A percentile compares a stretch with the other conserved stretches of the same genome.
These are phyloP conservation scores for Lepisosteus osseus DNA, from an alignment of 2,113 vertebrate species.

Conservation along the genomic window DNA sequence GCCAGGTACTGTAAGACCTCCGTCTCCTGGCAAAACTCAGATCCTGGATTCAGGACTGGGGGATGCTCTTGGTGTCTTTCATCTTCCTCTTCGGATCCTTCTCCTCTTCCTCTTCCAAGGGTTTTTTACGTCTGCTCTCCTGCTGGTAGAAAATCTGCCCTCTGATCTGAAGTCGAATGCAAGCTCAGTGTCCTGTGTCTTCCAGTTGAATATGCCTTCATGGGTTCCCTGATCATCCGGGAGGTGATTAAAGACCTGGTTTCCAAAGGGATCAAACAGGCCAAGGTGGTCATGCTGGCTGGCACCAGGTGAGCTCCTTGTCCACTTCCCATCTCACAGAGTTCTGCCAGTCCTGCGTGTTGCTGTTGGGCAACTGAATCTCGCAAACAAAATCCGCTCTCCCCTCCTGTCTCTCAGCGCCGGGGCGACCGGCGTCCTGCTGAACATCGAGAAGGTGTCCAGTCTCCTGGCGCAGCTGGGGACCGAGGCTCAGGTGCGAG, in stretches of 20 bases:
- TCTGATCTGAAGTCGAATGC: no score
- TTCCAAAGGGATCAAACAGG: conserved; percentile 72
- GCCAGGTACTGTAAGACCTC: conserved; percentile 8
- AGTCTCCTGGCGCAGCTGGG: conserved; percentile 66
- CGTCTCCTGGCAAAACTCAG: no score
- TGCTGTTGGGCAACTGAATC: not conserved
- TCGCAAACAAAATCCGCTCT: not conserved
- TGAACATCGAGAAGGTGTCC: conserved; percentile 74
- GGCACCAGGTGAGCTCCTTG: conserved; percentile 67
- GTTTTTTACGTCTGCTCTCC: no score
- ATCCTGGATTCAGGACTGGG: no score
- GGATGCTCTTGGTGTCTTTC: no score
- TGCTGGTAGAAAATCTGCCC: no score
- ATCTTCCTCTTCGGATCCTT: no score
- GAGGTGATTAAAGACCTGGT: conserved; percentile 78
- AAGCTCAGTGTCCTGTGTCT: conserved; percentile 12
- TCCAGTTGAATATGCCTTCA: conserved; percentile 66
- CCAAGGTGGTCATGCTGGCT: conserved; percentile 73
- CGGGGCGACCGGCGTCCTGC: conserved; percentile 74
- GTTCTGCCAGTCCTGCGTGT: not conserved
- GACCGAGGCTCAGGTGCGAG: conserved; percentile 70
- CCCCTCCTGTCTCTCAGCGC: conserved; percentile 52
- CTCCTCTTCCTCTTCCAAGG: no score
- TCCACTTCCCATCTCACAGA: conserved; percentile 6
- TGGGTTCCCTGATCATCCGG: conserved; percentile 75